These are phyloP conservation scores for Alloscopus bannaensis DNA, from an alignment of 2,888 invertebrate species.

Conservation along the genomic window DNA sequence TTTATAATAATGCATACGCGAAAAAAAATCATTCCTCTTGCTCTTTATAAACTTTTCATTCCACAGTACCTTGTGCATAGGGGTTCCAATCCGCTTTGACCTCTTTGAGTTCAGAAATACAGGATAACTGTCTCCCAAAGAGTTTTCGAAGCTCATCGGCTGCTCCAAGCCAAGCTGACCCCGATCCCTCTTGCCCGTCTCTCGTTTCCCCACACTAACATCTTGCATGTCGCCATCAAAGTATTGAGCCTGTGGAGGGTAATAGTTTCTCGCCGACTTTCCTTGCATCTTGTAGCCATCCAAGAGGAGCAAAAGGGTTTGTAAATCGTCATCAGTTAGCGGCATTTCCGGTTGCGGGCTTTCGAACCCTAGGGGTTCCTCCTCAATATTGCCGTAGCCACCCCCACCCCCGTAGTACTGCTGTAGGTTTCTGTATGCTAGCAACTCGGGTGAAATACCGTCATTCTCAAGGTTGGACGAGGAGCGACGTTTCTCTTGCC, in stretches of 20 bases:
- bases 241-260: slow-evolving; percentile 41
- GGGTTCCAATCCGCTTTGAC: slow-evolving; percentile 63
- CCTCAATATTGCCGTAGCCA: slow-evolving; percentile 3
- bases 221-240: slow-evolving; percentile 21
- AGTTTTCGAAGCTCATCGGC: slow-evolving; percentile 66
- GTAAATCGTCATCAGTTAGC: slow-evolving; percentile 65
- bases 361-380: neutral
- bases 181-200: slow-evolving; percentile 48
- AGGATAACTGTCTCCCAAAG: slow-evolving; percentile 39
- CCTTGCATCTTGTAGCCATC: slow-evolving; percentile 63
- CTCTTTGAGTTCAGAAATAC: slow-evolving; percentile 63
- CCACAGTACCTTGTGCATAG: slow-evolving; percentile 18
- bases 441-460: slow-evolving; percentile 18
- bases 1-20: neutral
- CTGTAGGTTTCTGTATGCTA: slow-evolving; percentile 23
- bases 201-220: slow-evolving; percentile 58
- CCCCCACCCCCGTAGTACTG: slow-evolving; percentile 24
- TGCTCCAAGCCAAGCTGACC: slow-evolving; percentile 49
- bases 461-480: slow-evolving; percentile 11
- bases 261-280: slow-evolving; percentile 10
- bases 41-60: neutral
- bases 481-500: slow-evolving; percentile 34
- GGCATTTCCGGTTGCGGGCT: slow-evolving; percentile 22
- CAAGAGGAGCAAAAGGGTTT: slow-evolving; percentile 62
- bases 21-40: neutral